A percentile compares a stretch with the other conserved stretches of the same genome.
Conservation (phyloP, 2,888 invertebrate species). For the Fabriciana adippe region DNA sequence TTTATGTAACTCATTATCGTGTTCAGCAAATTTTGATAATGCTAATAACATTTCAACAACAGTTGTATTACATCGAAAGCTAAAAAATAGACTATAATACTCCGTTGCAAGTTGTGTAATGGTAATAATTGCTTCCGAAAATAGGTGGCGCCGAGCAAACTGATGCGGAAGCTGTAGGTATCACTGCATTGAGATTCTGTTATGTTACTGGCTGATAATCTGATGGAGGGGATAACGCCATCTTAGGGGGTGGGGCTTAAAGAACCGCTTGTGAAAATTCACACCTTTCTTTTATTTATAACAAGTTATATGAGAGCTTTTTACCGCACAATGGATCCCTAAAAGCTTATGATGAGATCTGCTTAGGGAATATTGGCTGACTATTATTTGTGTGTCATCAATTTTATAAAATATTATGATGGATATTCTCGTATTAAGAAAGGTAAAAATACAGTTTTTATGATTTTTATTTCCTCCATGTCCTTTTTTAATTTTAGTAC, state of each 20-base stretch:
- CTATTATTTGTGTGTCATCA: slow-evolving; percentile 77
- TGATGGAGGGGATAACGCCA: slow-evolving; percentile 74
- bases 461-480: slow-evolving; percentile 2
- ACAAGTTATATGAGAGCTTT: slow-evolving; percentile 79
- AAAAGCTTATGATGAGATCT: slow-evolving; percentile 78
- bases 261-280: slow-evolving; percentile 77
- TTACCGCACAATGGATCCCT: slow-evolving; percentile 76
- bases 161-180: slow-evolving; percentile 69
- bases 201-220: slow-evolving; percentile 68
- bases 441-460: neutral
- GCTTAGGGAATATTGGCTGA: slow-evolving; percentile 67
- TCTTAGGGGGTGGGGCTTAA: slow-evolving; percentile 75
- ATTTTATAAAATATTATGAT: slow-evolving; percentile 46
- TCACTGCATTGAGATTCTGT: slow-evolving; percentile 60
- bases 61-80: slow-evolving; percentile 9
- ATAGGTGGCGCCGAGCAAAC: slow-evolving; percentile 71
- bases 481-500: too few species aligned
- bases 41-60: slow-evolving; percentile 19
- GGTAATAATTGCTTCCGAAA: slow-evolving; percentile 78
- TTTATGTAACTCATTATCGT: slow-evolving; percentile 30
- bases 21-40: slow-evolving; percentile 13
- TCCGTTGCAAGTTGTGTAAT: slow-evolving; percentile 51
- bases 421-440: slow-evolving; percentile 13
- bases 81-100: slow-evolving; percentile 27
- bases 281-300: slow-evolving; percentile 83